Conservation (phyloP, 2,113 vertebrate genomes). For the Microtus pennsylvanicus region DNA sequence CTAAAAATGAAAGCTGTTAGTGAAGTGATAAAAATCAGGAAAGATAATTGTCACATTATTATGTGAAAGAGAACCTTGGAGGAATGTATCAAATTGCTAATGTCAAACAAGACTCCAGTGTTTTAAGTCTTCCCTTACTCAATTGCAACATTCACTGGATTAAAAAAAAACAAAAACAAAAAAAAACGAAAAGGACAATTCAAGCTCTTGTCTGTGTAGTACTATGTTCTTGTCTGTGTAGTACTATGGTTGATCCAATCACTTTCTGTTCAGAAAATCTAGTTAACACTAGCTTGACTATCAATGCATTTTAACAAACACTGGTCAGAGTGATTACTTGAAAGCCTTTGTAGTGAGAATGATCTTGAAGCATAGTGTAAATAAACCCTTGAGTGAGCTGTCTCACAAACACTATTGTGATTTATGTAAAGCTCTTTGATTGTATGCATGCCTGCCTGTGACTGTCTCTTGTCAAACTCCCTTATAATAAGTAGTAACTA, state of each 20-base stretch:
- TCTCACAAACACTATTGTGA: background rate
- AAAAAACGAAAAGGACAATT: conserved; percentile 33
- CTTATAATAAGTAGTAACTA: conserved; percentile 48
- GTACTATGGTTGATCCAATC: background rate
- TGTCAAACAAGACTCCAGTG: conserved; percentile 17
- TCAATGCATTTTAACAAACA: conserved; percentile 31
- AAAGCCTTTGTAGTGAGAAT: conserved; percentile 40
- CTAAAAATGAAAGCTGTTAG: conserved; percentile 21
- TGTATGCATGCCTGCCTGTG: background rate
- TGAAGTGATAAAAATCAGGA: conserved; percentile 58
- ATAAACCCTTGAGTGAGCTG: background rate
- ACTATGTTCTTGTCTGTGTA: background rate
- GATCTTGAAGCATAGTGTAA: background rate
- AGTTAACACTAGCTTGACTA: background rate
- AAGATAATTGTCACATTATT: conserved; percentile 51
- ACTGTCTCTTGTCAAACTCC: background rate
- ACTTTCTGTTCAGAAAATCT: conserved; percentile 1
- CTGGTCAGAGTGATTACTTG: background rate
- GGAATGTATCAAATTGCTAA: conserved; percentile 44
- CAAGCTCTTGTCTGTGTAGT: background rate
- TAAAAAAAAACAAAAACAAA: conserved; percentile 34
- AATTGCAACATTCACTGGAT: conserved; percentile 15
- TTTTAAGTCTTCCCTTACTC: conserved; percentile 55
- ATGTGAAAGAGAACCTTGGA: conserved; percentile 59
- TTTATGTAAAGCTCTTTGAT: background rate